A percentile compares a stretch with the other conserved stretches of the same genome.
phyloP scores from a whole-genome alignment of 2,797 vertebrate genomes.

The Pitangus sulphuratus region DNA sequence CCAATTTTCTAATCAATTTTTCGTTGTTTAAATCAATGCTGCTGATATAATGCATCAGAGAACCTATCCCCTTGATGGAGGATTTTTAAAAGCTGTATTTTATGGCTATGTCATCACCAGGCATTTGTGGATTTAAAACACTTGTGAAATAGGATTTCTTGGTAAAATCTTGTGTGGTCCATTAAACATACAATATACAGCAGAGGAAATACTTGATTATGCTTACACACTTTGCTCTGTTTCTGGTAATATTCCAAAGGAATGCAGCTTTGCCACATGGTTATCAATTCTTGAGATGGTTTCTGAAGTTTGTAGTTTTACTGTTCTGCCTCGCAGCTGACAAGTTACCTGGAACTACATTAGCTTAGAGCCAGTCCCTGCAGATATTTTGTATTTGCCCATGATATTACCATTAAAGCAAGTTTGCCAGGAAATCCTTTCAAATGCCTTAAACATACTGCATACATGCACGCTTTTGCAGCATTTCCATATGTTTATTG shows the following conservation, averaged over 20 bases:
- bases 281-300: not conserved
- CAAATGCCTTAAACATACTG: not conserved
- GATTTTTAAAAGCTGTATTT: slow-evolving; percentile 51
- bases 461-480: not conserved
- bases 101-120: slow-evolving; percentile 39
- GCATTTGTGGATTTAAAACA: slow-evolving; percentile 49
- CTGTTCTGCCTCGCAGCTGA: not conserved
- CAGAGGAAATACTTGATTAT: slow-evolving; percentile 47
- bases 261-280: not conserved
- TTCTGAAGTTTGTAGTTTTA: slow-evolving; percentile 6
- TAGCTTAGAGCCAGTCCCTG: not conserved
- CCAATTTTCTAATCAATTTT: slow-evolving; percentile 54
- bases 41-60: slow-evolving; percentile 42
- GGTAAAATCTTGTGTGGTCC: slow-evolving; percentile 63
- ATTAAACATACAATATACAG: slow-evolving; percentile 27
- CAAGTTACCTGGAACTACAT: not conserved
- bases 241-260: slow-evolving; percentile 15
- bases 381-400: not conserved
- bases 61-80: slow-evolving; percentile 3
- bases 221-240: slow-evolving; percentile 11
- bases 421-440: not conserved
- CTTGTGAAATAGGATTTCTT: slow-evolving; percentile 62
- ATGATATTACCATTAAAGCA: not conserved
- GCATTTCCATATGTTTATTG: not conserved
- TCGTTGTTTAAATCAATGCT: slow-evolving; percentile 52